Percentiles rank a stretch among this genome's conserved stretches.
phyloP scores from a whole-genome alignment of 1,140 invertebrate species.

The Drosophila parvula region DNA sequence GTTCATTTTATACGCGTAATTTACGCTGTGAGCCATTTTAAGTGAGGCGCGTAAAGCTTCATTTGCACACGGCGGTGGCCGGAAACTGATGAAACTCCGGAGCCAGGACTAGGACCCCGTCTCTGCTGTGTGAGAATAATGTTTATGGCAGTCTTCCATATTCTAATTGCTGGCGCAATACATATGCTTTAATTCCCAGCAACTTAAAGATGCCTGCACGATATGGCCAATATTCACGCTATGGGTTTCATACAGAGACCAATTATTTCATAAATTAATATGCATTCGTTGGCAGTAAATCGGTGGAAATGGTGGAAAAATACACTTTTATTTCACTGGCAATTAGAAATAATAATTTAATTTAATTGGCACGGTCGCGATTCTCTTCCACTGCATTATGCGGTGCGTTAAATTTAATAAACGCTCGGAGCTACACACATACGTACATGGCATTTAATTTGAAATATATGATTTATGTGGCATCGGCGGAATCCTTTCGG shows the following conservation, averaged over 20 bases:
- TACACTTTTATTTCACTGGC: conserved; percentile 11
- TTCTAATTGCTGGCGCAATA: conserved; percentile 3
- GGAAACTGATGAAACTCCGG: conserved; percentile 26
- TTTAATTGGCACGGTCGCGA: conserved; percentile 8
- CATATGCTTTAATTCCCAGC: conserved; percentile 16
- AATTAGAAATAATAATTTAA: conserved; percentile 34
- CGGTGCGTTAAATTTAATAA: conserved; percentile 30
- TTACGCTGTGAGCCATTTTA: conserved; percentile 67
- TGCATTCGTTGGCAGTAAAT: conserved; percentile 11
- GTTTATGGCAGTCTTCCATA: conserved; percentile 3
- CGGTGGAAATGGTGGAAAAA: background rate
- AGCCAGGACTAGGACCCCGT: background rate
- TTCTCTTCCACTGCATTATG: conserved; percentile 5
- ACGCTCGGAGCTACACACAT: conserved; percentile 11
- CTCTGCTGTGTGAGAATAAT: conserved; percentile 12
- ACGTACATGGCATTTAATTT: conserved; percentile 22
- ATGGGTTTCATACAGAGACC: too few species aligned
- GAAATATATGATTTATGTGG: conserved; percentile 68
- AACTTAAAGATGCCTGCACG: background rate
- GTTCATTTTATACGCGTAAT: conserved; percentile 82
- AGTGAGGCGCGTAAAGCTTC: conserved; percentile 35
- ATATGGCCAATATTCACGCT: background rate
- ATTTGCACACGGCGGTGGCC: conserved; percentile 42
- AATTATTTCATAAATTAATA: conserved; percentile 12
- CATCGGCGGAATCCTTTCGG: conserved; percentile 23